Evolutionary conservation across 2,888 invertebrate genomes (phyloP), one percentile per base, ranked within the genome.

Genomic region (Lumbricus terrestris): DNA sequence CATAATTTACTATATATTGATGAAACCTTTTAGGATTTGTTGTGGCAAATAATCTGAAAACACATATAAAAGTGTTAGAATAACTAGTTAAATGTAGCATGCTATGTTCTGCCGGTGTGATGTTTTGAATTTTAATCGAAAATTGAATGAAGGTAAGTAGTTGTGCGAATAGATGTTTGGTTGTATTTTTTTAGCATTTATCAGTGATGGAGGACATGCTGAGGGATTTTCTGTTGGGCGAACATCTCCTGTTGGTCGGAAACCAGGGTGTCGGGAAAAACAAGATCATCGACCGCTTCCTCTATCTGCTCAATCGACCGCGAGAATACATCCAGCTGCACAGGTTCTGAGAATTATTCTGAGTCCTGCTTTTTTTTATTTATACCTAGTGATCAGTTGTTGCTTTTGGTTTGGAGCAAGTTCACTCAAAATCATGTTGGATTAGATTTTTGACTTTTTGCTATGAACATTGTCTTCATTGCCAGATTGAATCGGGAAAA

Each of bases 261-360:
- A 99, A 99, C 95, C 99, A 99, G 95, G 95, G 95, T 20, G 99
- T 99, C 0, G 99, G 99, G 0, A 99, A 99, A 95, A 99, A 99
- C 95, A 99, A 99, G 95, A 97, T 99, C 29, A 97, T 97, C 0
- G 99, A 99, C 94, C 96, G 98, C 92, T 96, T 99, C 92, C 95
- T 99, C 1, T 97, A 98, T 93, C 95, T 99, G 20, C 95, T 99
- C 93, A 98, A 98, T 93, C 95, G 97, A 88, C 98, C 99, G 0
- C 96, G 99, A 91, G 98, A 99, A 95, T 99, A 99, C 93, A 97
- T 99, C 91, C 99, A 99, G 94, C 95, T 99, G 37, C 98, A 98
- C 93, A 95, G 95, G 95, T 95, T 88, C 47, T n/a, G 29, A 91
- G 83, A 34, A n/a, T n/a, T n/a, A n/a, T 88, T 34, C 37, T 23